Evolutionary conservation across 92 coral and sea anemone species (phyloP), one percentile per base, ranked within the genome.

Genomic region (Epizoanthus stellaris): DNA sequence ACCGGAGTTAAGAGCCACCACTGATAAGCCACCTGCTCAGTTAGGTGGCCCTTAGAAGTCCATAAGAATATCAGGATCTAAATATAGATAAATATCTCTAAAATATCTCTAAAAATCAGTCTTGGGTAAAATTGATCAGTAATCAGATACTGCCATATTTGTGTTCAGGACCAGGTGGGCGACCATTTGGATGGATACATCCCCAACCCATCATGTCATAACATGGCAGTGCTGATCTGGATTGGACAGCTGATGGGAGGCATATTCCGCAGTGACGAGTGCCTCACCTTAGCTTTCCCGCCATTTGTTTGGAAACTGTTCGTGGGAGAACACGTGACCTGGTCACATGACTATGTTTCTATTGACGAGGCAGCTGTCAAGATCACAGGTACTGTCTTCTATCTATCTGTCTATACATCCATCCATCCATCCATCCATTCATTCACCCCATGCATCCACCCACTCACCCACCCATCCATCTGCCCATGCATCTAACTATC

Each of bases 251-350:
- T 97, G 12, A 91, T 97, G 88, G 99, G 99, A 49, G 99, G 94
- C 17, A 93, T 86, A 63, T 97, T 89, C 73, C 99, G 99, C 68
- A 97, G 97, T 74, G 99, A 97, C 61, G 99, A 97, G 79, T 94
- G 95, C 89, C 85, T 97, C 53, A 95, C 99, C 13, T 76, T 97
- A 85, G 69, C 91, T 56, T 91, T 93, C 57, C 98, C 99, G 0
- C 99, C 98, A 17, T 97, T 91, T 77, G 93, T 94, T 10, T 97
- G 99, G 99, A 97, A 97, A 81, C 93, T 97, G 23, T 87, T 97
- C 20, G 98, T 93, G 11, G 99, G 99, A 65, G 99, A 95, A 52
- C 98, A 97, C 70, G 99, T 97, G 93, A 94, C 94, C 30, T 97
- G 99, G 99, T 88, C 97, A 30, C 89, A 93, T 77, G 99, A 97